Conservation (phyloP, 2,888 invertebrate species). For the Yponomeuta sedellus region DNA sequence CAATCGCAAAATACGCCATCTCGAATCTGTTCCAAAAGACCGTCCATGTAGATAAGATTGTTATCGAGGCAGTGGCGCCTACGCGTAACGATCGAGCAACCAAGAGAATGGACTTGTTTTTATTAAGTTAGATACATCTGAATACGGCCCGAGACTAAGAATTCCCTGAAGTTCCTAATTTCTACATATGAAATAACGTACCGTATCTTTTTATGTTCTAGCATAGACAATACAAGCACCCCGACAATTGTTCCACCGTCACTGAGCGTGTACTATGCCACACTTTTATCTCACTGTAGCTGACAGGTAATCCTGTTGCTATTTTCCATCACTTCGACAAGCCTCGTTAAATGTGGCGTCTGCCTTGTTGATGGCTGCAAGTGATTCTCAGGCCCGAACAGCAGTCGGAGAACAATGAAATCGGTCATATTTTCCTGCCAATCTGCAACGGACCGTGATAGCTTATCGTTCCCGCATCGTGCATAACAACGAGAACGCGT, state of each 20-base stretch:
- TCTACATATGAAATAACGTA: background rate
- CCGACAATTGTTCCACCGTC: conserved; percentile 40
- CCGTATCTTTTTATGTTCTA: conserved; percentile 10
- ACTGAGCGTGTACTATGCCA: conserved; percentile 43
- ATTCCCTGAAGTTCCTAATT: background rate
- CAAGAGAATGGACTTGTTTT: conserved; percentile 12
- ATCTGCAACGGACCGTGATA: conserved; percentile 65
- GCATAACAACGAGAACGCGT: conserved; percentile 61
- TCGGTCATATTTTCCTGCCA: conserved; percentile 73
- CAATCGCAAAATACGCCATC: background rate
- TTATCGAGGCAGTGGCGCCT: conserved; percentile 30
- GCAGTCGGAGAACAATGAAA: conserved; percentile 70
- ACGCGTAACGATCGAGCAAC: conserved; percentile 21
- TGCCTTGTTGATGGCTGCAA: conserved; percentile 69
- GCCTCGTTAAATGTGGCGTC: conserved; percentile 73
- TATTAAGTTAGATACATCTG: background rate
- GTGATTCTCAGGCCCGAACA: conserved; percentile 70
- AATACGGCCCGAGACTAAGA: too few relatives aligned
- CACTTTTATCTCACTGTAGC: conserved; percentile 62
- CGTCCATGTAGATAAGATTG: background rate
- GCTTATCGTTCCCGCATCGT: conserved; percentile 60
- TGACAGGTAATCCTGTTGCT: conserved; percentile 66
- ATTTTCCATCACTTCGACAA: conserved; percentile 72
- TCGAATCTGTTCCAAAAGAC: background rate
- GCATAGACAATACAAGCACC: conserved; percentile 31